Base-by-base conservation (phyloP, 1,140 invertebrate genomes). In the Lasioglossum baleicum region DNA sequence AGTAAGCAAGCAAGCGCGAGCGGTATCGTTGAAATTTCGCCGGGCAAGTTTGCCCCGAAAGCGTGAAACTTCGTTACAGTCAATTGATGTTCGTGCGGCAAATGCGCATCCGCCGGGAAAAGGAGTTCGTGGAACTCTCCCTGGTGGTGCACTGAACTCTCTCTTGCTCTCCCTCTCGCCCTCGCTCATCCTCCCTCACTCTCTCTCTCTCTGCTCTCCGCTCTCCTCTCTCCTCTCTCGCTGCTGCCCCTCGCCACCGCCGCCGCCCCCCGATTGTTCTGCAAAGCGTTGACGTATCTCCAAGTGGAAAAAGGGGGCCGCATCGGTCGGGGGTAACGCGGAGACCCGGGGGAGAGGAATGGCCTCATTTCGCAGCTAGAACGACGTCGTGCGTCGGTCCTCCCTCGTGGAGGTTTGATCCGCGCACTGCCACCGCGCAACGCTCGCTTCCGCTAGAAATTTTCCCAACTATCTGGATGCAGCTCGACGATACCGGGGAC, bases 311-410 rank as follows among this genome's bases (percentile, higher is more conserved):
- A 87, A 82, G 84, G 80, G 76, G 88, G 86, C 84, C 56, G 87
- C 83, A 88, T 85, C 85, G 83, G 67, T 80, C 68, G 72, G 40
- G 72, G 51, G 51, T 60, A 53, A 42, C 63, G 64, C 20, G n/a
- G 63, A 44, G 74, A 72, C 67, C 58, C 76, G 63, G 74, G 70
- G 84, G 83, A 85, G 82, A 84, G 86, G 83, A 88, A 88, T 88
- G 87, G 86, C 84, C 88, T 87, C 85, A 72, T 89, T 88, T 88
- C 80, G 83, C 83, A 81, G 61, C 83, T 84, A 80, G 79, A 82
- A 82, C 73, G 82, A 77, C 73, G 35, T 5, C 74, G 78, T 82
- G 77, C 76, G 76, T 81, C 80, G 81, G 79, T 82, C 79, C 85
- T 84, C 82, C 75, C 81, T 83, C 77, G 82, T 71, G 71, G 26